Percentiles rank a stretch among this genome's conserved stretches.
These are phyloP conservation scores for Thalpophila matura DNA, from an alignment of 2,888 invertebrate species.

Conservation along the genomic window DNA sequence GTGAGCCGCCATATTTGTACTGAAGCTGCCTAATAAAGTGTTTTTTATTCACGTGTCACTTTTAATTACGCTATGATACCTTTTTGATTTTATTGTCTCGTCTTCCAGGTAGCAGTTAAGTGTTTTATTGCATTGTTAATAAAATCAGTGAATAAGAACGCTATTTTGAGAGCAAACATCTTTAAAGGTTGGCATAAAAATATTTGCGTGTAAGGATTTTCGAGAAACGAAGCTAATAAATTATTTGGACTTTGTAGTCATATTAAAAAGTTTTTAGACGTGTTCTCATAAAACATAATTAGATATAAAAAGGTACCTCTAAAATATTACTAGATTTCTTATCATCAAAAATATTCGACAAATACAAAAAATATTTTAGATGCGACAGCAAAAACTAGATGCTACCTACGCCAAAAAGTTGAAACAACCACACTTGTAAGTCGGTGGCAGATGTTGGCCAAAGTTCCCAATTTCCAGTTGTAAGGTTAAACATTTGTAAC, in stretches of 20 bases:
- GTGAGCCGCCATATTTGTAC: slow-evolving; percentile 69
- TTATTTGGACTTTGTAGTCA: slow-evolving; percentile 21
- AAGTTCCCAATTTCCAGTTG: slow-evolving; percentile 68
- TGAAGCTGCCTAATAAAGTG: slow-evolving; percentile 76
- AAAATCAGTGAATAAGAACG: slow-evolving; percentile 45
- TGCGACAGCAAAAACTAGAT: slow-evolving; percentile 60
- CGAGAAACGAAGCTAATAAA: slow-evolving; percentile 36
- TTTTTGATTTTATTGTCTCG: slow-evolving; percentile 68
- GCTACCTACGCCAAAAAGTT: slow-evolving; percentile 68
- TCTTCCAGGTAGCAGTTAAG: slow-evolving; percentile 61
- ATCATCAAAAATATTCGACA: slow-evolving; percentile 18
- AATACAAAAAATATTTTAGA: slow-evolving; percentile 55
- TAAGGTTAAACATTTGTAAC: slow-evolving; percentile 63
- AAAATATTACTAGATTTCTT: not conserved
- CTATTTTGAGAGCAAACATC: slow-evolving; percentile 48
- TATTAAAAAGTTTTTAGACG: slow-evolving; percentile 15
- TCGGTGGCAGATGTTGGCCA: slow-evolving; percentile 71
- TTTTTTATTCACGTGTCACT: slow-evolving; percentile 78
- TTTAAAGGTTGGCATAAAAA: slow-evolving; percentile 37
- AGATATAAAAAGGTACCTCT: not conserved
- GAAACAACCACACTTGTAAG: slow-evolving; percentile 62
- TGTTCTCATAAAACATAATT: not conserved
- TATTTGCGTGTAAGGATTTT: slow-evolving; percentile 25
- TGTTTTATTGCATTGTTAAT: slow-evolving; percentile 58
- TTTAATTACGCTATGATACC: slow-evolving; percentile 78